Evolutionary conservation across 2,797 vertebrate genomes (phyloP).

Genomic region (Gadopsis marmoratus): DNA sequence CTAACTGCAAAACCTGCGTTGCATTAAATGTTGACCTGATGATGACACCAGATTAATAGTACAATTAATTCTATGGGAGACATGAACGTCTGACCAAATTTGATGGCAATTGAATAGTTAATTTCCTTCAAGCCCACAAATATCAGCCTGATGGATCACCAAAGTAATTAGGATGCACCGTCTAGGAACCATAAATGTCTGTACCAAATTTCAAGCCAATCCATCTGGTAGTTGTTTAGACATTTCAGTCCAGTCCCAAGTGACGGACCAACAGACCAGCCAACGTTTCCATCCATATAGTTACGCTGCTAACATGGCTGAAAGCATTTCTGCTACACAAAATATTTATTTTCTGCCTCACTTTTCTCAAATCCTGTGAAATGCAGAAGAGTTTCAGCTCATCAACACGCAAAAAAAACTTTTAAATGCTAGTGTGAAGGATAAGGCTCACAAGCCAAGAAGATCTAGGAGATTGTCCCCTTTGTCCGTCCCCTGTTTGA

Average conservation of each 20-base stretch:
- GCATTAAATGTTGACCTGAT: too few relatives aligned
- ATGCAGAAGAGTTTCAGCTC: neutral
- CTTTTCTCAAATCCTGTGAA: neutral
- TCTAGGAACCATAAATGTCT: neutral
- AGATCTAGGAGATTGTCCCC: constrained; percentile 28
- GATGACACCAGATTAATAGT: too few relatives aligned
- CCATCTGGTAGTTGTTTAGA: neutral
- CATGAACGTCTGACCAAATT: too few relatives aligned
- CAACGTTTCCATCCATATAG: neutral
- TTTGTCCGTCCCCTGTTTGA: constrained; percentile 41
- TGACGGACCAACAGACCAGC: neutral
- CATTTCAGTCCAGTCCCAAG: neutral
- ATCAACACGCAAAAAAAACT: neutral
- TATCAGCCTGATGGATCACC: neutral
- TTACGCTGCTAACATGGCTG: neutral
- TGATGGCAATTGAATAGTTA: too few relatives aligned
- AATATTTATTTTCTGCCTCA: neutral
- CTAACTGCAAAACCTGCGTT: too few relatives aligned
- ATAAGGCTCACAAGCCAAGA: constrained; percentile 5
- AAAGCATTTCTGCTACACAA: neutral
- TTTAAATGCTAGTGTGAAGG: neutral
- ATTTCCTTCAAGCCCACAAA: too few relatives aligned
- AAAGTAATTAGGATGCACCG: neutral
- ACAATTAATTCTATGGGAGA: too few relatives aligned
- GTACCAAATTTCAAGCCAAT: neutral